Evolutionary conservation across 2,888 invertebrate species (phyloP), one percentile per base, ranked within the genome.

Genomic region (Chrysotoxum bicinctum): DNA sequence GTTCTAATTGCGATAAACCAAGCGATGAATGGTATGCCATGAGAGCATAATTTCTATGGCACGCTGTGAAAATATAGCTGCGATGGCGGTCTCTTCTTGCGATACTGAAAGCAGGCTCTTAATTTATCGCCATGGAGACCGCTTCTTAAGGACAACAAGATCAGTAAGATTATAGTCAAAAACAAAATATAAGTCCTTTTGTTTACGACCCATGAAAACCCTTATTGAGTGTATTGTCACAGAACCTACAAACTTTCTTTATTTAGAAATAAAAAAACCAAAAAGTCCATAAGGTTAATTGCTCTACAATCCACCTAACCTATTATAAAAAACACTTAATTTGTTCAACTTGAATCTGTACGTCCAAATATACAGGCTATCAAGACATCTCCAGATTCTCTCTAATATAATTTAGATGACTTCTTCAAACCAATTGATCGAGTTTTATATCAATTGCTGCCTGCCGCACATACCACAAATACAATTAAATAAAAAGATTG

Each of bases 401-500:
- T 50, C 14, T 50, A 35, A 56, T 56, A 37, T 37, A 50, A 66
- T 62, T 32, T 40, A 23, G 66, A 76, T 76, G 66, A 52, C 45
- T 56, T 68, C 66, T 56, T 76, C 68, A 58, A 56, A 48, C 16
- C 35, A 76, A 64, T 62, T 70, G 73, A 74, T 66, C n/a, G 23
- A 12, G n/a, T 52, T 62, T 62, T 37, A 16, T 26, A 40, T 10
- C 52, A 58, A 79, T 79, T 79, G 56, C 62, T 56, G 19, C 19
- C 12, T n/a, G n/a, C 19, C n/a, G 9, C 58, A 58, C 14, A 32
- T 35, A 35, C 37, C n/a, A 60, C 83, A 45, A 50, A n/a, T n/a
- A 84, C 26, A 50, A 54, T 10, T 30, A 4, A 54, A 54, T 16
- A 50, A 54, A 66, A 50, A 64, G 45, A 72, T 60, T 58, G 84